Evolutionary conservation across 2,113 vertebrate species (phyloP), one percentile per base, ranked within the genome.

Genomic region (Serinus canaria): DNA sequence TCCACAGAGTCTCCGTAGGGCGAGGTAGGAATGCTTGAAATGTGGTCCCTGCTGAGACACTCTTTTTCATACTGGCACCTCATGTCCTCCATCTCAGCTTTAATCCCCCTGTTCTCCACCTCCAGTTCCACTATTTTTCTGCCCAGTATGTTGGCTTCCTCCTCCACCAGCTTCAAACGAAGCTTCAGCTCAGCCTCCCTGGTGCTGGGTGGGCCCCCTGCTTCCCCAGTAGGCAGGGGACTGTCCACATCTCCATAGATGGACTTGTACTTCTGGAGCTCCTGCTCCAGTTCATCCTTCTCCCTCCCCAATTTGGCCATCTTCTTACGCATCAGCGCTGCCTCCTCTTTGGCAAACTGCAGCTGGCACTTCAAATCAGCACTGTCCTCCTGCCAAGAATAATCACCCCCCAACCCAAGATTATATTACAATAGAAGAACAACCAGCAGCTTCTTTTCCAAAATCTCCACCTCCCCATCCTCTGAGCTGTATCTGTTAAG

Each of bases 61-160:
- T 99, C 99, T 39, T 98, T 98, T 83, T 99, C 99, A 0, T 99
- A 99, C 97, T 99, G 99, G 90, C 98, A 98, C 78, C 99, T 98
- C 95, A 99, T 97, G 96, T 99, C 99, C 62, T 99, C 99, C 88
- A 99, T 99, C 90, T 99, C 99, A 0, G 99, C 98, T 79, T 99
- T 98, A 96, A 99, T 98, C 68, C 99, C 99, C 41, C 99, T 98
- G 94, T 99, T 99, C 97, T 99, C 99, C 91, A 99, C 99, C 83
- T 99, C 99, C 91, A 99, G 97, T 96, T 99, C 99, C 90, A 99
- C 99, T 4, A 99, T 99, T 98, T 99, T 99, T 11, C 99, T 97
- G 44, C 99, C 99, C 81, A 99, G 93, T 92, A 99, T 99, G 98
- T 99, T 99, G 31, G 99, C 99, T 96, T 99, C 99, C 82, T 99